Base-by-base conservation (phyloP, 2,888 invertebrate genomes). In the Drosophila kanekoi region DNA sequence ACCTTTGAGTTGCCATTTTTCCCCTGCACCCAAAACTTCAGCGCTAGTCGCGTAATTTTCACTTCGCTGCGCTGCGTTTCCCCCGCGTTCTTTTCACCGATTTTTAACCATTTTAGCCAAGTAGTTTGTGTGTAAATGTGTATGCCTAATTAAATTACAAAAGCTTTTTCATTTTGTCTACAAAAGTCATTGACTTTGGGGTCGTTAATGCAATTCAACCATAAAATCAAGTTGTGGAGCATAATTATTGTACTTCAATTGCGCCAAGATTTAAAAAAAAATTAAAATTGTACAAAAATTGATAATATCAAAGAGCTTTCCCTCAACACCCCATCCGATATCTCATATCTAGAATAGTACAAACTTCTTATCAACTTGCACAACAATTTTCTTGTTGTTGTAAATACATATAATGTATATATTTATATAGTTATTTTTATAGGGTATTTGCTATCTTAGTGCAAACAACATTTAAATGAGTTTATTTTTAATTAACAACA, bases 111-210 rank as follows among this genome's bases (percentile, higher is more conserved):
- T 64, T 68, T 28, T 62, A 28, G 32, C 32, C 65, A 65, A 72
- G 63, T 76, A 65, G 68, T 65, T 64, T 71, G 38, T 68, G 63
- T 45, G 32, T 47, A 64, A 64, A 53, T 57, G 60, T 57, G 60
- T 57, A 38, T 51, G 67, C 63, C 79, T 82, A 82, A 87, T 87
- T 83, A 77, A 84, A 87, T 87, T 74, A 74, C 69, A 71, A 78
- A 75, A 75, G 38, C 62, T 62, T 75, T 69, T 63, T 71, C 40
- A 41, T 41, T 28, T 56, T 43, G 18, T 35, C n/a, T 45, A 47
- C 51, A 20, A 71, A 77, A 66, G 77, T 77, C 77, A 73, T 70
- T 73, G 77, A 77, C 77, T 73, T 54, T 62, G 53, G 23, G 47
- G 41, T 56, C 54, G 43, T 33, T 33, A 43, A 33, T 63, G 64